Evolutionary conservation across 30 jellyfish, hydroid and myxozoan species (phyloP).

Genomic region (Nemopilema nomurai): DNA sequence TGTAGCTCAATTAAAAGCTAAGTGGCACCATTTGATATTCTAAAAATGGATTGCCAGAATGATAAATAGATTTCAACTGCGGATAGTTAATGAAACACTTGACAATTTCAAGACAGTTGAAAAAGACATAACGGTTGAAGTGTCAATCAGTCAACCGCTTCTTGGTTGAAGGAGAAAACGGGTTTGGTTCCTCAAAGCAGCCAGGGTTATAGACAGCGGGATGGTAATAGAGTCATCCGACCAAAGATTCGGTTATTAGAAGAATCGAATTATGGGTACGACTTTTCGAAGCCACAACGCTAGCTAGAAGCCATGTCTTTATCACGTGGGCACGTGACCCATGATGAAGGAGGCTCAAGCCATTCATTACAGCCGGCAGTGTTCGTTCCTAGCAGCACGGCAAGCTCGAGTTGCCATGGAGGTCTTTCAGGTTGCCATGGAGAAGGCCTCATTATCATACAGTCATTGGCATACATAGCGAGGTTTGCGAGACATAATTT

Average conservation of each 20-base stretch:
- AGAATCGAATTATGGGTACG: background rate
- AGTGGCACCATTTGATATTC: too few relatives aligned
- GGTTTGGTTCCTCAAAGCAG: too few relatives aligned
- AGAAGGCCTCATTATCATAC: background rate
- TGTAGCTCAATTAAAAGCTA: too few relatives aligned
- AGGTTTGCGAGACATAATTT: background rate
- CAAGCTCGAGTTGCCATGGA: background rate
- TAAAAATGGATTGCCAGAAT: too few relatives aligned
- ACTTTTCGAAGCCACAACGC: background rate
- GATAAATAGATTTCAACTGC: too few relatives aligned
- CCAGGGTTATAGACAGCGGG: background rate
- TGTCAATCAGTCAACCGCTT: too few relatives aligned
- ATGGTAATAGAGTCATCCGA: background rate
- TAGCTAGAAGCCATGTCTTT: background rate
- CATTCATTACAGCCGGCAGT: background rate
- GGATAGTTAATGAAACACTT: too few relatives aligned
- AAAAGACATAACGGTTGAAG: too few relatives aligned
- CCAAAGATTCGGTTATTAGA: background rate
- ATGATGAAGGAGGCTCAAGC: background rate
- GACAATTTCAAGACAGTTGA: too few relatives aligned
- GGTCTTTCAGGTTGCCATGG: background rate
- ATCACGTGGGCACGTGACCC: background rate
- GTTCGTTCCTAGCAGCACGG: background rate
- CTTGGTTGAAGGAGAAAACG: too few relatives aligned
- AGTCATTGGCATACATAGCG: background rate